A percentile compares a stretch with the other conserved stretches of the same genome.
Conservation (phyloP, 2,888 invertebrate species). For the Anarsia innoxiella region DNA sequence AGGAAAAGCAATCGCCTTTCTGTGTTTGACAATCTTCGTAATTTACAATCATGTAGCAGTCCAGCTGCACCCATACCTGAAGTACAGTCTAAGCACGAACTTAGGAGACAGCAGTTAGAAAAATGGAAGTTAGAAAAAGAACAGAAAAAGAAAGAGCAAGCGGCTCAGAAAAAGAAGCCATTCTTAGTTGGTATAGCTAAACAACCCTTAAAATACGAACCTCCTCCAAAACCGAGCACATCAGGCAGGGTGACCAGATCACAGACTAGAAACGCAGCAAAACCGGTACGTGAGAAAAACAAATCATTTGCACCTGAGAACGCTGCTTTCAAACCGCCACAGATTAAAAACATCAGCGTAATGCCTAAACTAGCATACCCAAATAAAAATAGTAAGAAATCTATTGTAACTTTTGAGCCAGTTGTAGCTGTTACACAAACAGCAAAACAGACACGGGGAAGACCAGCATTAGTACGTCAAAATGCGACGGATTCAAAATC, state of each 20-base stretch:
- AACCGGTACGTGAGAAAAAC: slow-evolving; percentile 15
- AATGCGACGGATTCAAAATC: slow-evolving; percentile 15
- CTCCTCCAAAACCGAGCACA: slow-evolving; percentile 41
- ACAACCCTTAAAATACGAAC: slow-evolving; percentile 39
- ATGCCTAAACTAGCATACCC: slow-evolving; percentile 30
- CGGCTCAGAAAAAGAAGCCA: slow-evolving; percentile 51
- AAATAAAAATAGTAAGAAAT: slow-evolving; percentile 24
- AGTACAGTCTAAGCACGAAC: slow-evolving; percentile 33
- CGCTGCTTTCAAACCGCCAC: slow-evolving; percentile 69
- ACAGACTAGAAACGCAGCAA: slow-evolving; percentile 29
- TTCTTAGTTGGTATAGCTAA: slow-evolving; percentile 48
- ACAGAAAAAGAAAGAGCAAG: slow-evolving; percentile 45
- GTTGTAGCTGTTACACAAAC: slow-evolving; percentile 23
- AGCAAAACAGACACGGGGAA: slow-evolving; percentile 19
- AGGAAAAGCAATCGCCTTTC: slow-evolving; percentile 45
- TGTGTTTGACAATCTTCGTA: slow-evolving; percentile 45
- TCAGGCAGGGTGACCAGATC: slow-evolving; percentile 57
- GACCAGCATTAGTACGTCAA: slow-evolving; percentile 17
- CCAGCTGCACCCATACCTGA: slow-evolving; percentile 28
- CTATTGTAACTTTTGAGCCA: slow-evolving; percentile 31
- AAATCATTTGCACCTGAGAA: slow-evolving; percentile 70
- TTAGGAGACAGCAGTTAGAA: slow-evolving; percentile 46
- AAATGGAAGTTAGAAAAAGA: slow-evolving; percentile 64
- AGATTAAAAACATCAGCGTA: no score
- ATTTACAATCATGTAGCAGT: slow-evolving; percentile 34